Base-by-base conservation (phyloP, 2,113 vertebrate genomes). In the Maccullochella peelii region DNA sequence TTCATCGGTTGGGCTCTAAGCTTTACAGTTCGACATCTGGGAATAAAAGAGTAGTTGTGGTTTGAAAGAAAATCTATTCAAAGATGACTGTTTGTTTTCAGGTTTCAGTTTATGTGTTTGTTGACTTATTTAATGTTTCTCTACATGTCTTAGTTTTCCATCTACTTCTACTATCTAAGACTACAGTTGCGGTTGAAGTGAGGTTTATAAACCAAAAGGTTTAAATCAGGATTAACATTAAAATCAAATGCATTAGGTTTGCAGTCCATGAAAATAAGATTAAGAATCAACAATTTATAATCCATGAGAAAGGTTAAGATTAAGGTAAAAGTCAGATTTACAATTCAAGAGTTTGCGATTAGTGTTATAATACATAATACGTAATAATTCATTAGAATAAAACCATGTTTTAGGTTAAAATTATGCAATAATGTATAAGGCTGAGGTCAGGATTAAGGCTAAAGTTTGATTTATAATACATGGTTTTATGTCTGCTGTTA, bases 161-260 rank as follows among this genome's bases (percentile, higher is more conserved):
- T 33, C 3, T 4, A 33, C 33, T 33, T 33, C 33, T 33, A 33
- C 33, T 33, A 33, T 33, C 33, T 33, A 33, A 33, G 33, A 4
- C 33, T 33, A 33, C 33, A 33, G 33, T 33, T 33, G 33, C 33
- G 3, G 33, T 33, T 33, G 5, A 33, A 33, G 33, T 2, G 33
- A 33, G n/a, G n/a, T n/a, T n/a, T n/a, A n/a, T n/a, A n/a, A n/a
- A n/a, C n/a, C n/a, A n/a, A 33, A 4, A 7, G 49, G 14, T 72
- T 58, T 27, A 25, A 73, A 71, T 71, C 33, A 38, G 47, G 47
- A 69, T 63, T 40, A n/a, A 49, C 42, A 80, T 62, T 33, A 5
- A 44, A 73, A 65, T 58, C 27, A 20, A 57, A 58, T 50, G 10
- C 3, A 16, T 15, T 25, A 44, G 16, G 63, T 42, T 62, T 52